Base-by-base conservation (phyloP, 2,888 invertebrate genomes). In the Zygaena filipendulae region DNA sequence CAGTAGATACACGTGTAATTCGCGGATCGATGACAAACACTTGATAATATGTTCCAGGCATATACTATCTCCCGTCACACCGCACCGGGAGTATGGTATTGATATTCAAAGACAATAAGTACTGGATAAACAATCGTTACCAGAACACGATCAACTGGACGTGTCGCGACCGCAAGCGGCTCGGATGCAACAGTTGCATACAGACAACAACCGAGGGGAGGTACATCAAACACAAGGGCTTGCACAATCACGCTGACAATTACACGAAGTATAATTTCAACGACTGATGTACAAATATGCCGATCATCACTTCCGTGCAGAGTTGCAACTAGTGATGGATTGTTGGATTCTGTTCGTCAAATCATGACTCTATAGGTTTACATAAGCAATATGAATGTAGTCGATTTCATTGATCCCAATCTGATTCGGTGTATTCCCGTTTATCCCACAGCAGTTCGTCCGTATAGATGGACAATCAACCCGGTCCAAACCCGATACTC, bases 111-210 rank as follows among this genome's bases (percentile, higher is more conserved):
- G 77, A 79, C 41, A 79, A 79, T 52, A 79, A 79, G 42, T 79
- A 69, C 35, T 79, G 79, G 79, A 74, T 79, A 41, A 79, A 79
- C 47, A 79, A 79, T 29, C 56, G 77, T 6, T 79, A 79, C 30
- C 77, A 75, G 47, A 77, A 77, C 40, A 79, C 79, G 0, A 79
- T 79, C 11, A 79, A 79, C 31, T 79, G 79, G 79, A 79, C 79
- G 0, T 79, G 79, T 42, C 51, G 74, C 31, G 79, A 79, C 28
- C 51, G 77, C 10, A 77, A 79, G 35, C 47, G 74, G 1, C 44
- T 75, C 1, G 79, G 79, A 0, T 79, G 79, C 48, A 70, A 58
- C 49, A 74, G 75, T 46, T 77, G 79, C 27, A 59, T 79, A 1
- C 77, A 79, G 35, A 79, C 79, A 0, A 71, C 75, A 0, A 56